A percentile compares a stretch with the other conserved stretches of the same genome.
Evolutionary conservation across 2,888 invertebrate genomes (phyloP).

Genomic region (Linyphia triangularis): DNA sequence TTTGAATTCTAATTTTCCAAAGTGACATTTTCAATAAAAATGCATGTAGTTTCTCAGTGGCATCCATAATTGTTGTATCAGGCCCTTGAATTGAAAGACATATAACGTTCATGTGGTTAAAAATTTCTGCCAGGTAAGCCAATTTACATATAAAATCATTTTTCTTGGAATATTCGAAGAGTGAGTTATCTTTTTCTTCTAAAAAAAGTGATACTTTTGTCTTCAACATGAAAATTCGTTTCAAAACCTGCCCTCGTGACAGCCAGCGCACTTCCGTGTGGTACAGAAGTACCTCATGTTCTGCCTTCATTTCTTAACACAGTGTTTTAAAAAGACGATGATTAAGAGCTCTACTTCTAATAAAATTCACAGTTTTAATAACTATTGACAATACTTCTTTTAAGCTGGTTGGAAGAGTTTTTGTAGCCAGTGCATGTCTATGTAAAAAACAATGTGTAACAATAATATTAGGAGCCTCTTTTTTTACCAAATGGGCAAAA

Average conservation of each 20-base stretch:
- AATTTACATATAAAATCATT: constrained; percentile 57
- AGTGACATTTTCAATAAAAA: constrained; percentile 65
- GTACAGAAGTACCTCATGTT: constrained; percentile 61
- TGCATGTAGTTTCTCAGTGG: constrained; percentile 65
- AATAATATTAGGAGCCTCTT: no score
- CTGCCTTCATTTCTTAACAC: constrained; percentile 61
- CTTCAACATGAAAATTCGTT: no score
- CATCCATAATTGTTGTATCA: constrained; percentile 66
- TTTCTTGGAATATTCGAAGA: constrained; percentile 56
- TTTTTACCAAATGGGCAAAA: no score
- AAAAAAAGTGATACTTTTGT: neutral
- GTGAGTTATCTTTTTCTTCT: constrained; percentile 38
- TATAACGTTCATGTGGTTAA: constrained; percentile 64
- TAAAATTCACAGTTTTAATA: constrained; percentile 62
- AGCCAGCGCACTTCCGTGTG: constrained; percentile 42
- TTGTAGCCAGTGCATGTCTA: constrained; percentile 64
- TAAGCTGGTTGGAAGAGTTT: constrained; percentile 67
- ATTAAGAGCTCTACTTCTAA: constrained; percentile 66
- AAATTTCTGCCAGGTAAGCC: constrained; percentile 60
- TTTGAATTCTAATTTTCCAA: constrained; percentile 66
- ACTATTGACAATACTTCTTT: constrained; percentile 66
- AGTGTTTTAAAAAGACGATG: constrained; percentile 61
- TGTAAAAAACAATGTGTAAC: no score
- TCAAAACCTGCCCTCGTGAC: neutral
- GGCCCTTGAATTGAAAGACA: constrained; percentile 63